A percentile compares a stretch with the other conserved stretches of the same genome.
phyloP scores from a whole-genome alignment of 1,140 invertebrate species.

The Coboldia fuscipes region DNA sequence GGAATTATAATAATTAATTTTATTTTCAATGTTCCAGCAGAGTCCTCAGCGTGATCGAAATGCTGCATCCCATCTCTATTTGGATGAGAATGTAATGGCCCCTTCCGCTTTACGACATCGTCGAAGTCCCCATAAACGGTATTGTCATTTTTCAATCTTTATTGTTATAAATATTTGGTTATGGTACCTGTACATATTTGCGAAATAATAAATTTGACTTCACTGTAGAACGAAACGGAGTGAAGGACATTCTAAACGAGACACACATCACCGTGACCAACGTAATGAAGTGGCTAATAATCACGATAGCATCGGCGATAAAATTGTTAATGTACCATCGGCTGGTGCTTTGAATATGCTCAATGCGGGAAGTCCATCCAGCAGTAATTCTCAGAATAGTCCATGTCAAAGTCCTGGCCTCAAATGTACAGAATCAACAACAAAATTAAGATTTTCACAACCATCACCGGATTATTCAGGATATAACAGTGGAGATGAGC shows the following conservation, averaged over 20 bases:
- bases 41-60: constrained; percentile 18
- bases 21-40: no score
- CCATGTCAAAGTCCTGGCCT: constrained; percentile 5
- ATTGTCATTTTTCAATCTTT: neutral
- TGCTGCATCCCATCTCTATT: no score
- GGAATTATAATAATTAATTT: no score
- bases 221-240: no score
- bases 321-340: constrained; percentile 7
- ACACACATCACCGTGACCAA: no score
- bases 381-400: constrained; percentile 6
- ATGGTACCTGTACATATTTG: no score
- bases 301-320: neutral
- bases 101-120: constrained; percentile 17
- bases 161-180: constrained; percentile 1
- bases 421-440: constrained; percentile 5
- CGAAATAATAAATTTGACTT: no score
- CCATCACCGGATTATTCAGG: constrained; percentile 16
- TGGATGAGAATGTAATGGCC: constrained; percentile 16
- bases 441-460: neutral
- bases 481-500: constrained; percentile 62
- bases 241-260: no score
- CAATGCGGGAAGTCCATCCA: constrained; percentile 12
- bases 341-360: constrained; percentile 16
- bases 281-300: neutral
- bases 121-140: constrained; percentile 18